A percentile compares a stretch with the other conserved stretches of the same genome.
Evolutionary conservation across 2,797 vertebrate genomes (phyloP).

Genomic region (Periparus ater): DNA sequence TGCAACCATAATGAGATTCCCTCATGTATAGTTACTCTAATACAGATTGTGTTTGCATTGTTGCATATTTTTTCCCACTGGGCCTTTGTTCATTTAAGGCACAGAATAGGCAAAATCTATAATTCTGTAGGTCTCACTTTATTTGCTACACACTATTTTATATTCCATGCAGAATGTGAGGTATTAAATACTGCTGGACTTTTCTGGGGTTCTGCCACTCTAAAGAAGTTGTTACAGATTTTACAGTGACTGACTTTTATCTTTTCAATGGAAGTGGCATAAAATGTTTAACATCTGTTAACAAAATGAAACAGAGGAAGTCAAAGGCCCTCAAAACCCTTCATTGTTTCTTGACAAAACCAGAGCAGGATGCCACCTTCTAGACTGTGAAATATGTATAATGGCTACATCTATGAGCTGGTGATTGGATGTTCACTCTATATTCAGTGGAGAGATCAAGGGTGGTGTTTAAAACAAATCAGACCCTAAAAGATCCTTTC

Average conservation of each 20-base stretch:
- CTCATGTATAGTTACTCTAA: background rate
- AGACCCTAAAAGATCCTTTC: background rate
- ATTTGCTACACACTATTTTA: background rate
- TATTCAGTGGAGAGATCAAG: background rate
- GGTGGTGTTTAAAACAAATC: background rate
- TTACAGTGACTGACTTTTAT: background rate
- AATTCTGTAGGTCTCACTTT: background rate
- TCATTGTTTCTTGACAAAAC: background rate
- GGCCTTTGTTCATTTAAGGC: background rate
- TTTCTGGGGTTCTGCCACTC: background rate
- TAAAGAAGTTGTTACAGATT: background rate
- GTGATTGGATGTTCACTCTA: background rate
- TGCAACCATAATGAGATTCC: background rate
- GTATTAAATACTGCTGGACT: background rate
- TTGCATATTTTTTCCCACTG: background rate
- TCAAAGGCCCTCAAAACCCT: background rate
- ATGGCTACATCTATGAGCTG: background rate
- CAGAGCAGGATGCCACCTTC: background rate
- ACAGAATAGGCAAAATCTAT: background rate
- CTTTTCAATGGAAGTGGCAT: background rate
- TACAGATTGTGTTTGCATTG: background rate
- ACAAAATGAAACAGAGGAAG: background rate
- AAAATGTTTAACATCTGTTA: background rate
- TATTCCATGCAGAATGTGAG: background rate
- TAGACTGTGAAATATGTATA: background rate